Percentiles rank a stretch among this genome's conserved stretches.
Evolutionary conservation across 2,113 vertebrate genomes (phyloP).

Genomic region (Xenotilapia flavipinnis): DNA sequence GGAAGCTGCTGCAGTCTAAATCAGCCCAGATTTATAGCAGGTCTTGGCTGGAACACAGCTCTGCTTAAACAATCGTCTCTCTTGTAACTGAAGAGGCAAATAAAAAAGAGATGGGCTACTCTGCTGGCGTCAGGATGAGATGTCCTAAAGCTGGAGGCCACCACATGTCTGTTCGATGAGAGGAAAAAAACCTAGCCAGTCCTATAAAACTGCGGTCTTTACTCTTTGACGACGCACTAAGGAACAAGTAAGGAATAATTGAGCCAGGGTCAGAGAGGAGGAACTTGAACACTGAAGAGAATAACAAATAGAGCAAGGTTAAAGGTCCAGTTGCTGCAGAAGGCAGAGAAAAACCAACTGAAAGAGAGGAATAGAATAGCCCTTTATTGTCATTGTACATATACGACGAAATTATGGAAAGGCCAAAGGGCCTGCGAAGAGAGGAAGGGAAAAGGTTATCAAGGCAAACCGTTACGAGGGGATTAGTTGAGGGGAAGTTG

Average conservation of each 20-base stretch:
- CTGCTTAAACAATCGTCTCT: slow-evolving; percentile 56
- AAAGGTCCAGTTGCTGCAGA: not conserved
- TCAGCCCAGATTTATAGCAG: slow-evolving; percentile 50
- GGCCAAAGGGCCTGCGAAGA: not conserved
- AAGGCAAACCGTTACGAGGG: slow-evolving; percentile 9
- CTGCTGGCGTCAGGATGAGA: slow-evolving; percentile 9
- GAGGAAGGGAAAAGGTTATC: slow-evolving; percentile 23
- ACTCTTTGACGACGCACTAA: not conserved
- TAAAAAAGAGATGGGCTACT: slow-evolving; percentile 29
- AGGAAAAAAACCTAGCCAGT: not conserved
- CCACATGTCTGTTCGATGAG: slow-evolving; percentile 1
- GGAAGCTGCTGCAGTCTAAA: slow-evolving; percentile 39
- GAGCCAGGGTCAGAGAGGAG: not conserved
- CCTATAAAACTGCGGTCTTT: slow-evolving; percentile 1
- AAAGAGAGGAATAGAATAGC: not conserved
- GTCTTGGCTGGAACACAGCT: slow-evolving; percentile 16
- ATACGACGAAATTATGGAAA: not conserved
- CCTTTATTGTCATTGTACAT: not conserved
- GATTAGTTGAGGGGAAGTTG: slow-evolving; percentile 22
- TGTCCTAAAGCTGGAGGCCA: slow-evolving; percentile 8
- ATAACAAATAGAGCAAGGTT: slow-evolving; percentile 4
- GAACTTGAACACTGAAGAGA: not conserved
- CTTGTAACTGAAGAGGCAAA: slow-evolving; percentile 54
- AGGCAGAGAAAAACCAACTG: not conserved
- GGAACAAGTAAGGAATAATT: not conserved